phyloP scores from a whole-genome alignment of 1,140 invertebrate species.

The Zaprionus camerounensis region DNA sequence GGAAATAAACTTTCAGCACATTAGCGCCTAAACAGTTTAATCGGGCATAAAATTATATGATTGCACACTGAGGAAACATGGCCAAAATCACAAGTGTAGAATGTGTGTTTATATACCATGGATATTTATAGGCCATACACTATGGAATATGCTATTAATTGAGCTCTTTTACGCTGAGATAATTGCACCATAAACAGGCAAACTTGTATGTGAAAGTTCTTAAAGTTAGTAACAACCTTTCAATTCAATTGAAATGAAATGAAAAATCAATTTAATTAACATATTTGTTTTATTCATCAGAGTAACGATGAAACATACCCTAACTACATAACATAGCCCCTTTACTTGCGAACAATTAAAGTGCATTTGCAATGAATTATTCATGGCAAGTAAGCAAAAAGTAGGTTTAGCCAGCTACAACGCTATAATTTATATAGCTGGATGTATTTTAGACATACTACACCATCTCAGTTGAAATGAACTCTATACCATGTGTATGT shows the following conservation, averaged over 20 bases:
- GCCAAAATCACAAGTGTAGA: slow-evolving; percentile 42
- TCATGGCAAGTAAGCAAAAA: neutral
- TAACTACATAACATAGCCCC: neutral
- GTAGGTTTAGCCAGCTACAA: neutral
- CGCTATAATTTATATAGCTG: neutral
- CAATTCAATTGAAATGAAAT: neutral
- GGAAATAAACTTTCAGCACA: slow-evolving; percentile 71
- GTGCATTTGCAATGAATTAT: slow-evolving; percentile 3
- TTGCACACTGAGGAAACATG: slow-evolving; percentile 57
- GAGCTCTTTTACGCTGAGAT: neutral
- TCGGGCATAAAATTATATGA: slow-evolving; percentile 73
- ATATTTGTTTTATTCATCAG: slow-evolving; percentile 16
- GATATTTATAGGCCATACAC: slow-evolving; percentile 9
- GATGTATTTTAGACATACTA: neutral
- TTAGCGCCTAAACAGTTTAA: slow-evolving; percentile 60
- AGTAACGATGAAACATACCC: neutral
- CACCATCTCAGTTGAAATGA: neutral
- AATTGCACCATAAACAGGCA: neutral
- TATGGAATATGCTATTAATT: neutral
- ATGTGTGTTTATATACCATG: slow-evolving; percentile 6
- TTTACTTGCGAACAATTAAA: neutral
- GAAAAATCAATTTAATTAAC: slow-evolving; percentile 2
- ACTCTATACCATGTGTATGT: neutral
- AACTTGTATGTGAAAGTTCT: neutral
- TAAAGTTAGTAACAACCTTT: neutral